Evolutionary conservation across 1,140 invertebrate species (phyloP).

Genomic region (Ephestia elutella): DNA sequence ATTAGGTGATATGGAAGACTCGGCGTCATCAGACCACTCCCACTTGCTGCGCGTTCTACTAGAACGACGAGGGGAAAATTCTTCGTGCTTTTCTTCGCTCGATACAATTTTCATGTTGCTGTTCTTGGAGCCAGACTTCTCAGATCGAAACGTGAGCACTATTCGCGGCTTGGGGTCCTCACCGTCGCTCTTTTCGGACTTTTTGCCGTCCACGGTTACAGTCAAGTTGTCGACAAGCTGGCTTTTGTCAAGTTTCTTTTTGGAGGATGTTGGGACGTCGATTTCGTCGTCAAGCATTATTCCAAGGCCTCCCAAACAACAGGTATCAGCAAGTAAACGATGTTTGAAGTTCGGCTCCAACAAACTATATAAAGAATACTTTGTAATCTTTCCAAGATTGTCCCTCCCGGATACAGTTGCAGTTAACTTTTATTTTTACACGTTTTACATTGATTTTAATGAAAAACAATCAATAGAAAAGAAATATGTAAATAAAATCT

Average conservation of each 20-base stretch:
- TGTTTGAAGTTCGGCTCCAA: not conserved
- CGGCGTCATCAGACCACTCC: conserved; percentile 57
- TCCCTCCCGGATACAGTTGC: too few relatives aligned
- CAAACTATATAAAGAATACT: too few relatives aligned
- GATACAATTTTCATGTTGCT: conserved; percentile 71
- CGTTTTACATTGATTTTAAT: too few relatives aligned
- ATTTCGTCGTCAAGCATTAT: conserved; percentile 53
- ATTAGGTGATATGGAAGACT: conserved; percentile 27
- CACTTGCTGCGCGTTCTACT: conserved; percentile 45
- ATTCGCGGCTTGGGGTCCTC: conserved; percentile 69
- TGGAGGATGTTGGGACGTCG: conserved; percentile 20
- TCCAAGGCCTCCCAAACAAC: conserved; percentile 15
- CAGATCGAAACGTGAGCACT: conserved; percentile 69
- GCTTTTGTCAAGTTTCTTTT: conserved; percentile 14
- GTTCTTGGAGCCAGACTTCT: conserved; percentile 64
- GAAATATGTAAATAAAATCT: too few relatives aligned
- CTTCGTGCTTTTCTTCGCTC: conserved; percentile 64
- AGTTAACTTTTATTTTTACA: too few relatives aligned
- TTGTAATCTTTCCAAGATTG: too few relatives aligned
- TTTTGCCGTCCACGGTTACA: conserved; percentile 38
- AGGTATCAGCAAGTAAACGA: not conserved
- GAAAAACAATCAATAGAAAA: too few relatives aligned
- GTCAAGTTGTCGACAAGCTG: conserved; percentile 28
- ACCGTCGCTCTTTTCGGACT: conserved; percentile 34
- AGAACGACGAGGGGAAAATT: conserved; percentile 47